Base-by-base conservation (phyloP, 1,140 invertebrate genomes). In the Hylaeus anthracinus region DNA sequence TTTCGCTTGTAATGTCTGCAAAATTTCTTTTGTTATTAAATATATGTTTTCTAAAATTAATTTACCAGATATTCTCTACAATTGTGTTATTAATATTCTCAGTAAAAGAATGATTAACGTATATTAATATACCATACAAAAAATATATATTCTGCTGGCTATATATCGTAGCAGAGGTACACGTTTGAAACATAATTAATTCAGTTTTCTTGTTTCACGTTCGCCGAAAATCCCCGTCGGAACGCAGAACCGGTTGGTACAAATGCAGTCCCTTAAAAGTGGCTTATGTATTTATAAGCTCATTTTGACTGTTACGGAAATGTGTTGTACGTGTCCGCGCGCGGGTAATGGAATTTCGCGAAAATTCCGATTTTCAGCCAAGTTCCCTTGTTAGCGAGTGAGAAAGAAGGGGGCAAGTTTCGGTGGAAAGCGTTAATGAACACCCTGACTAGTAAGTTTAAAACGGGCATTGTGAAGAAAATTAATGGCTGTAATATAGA, bases 351-450 rank as follows among this genome's bases (percentile, higher is more conserved):
- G 48, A 63, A 61, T 77, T 71, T 14, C 66, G 37, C 26, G 48
- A 26, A 63, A 72, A 80, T 74, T 45, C 43, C n/a, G 53, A 80
- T 80, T 67, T 63, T 74, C 64, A 39, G 71, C 55, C 56, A 74
- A 80, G 72, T 80, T 80, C 64, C 53, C 78, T 74, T 67, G 72
- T 80, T 73, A 79, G 53, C 61, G 41, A 12, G 1, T 14, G 51
- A 0, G 8, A 39, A 55, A 66, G 55, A 12, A 37, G 12, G 55
- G 51, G 53, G 8, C 26, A 48, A 26, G 45, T 14, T 45, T 39
- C 51, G 53, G 61, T 41, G 43, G 72, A 60, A 48, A 74, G 45
- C 78, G 55, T 80, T 80, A 80, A 80, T 80, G 71, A 80, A 80
- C 78, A 80, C n/a, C 72, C 51, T 43, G 72, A 39, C 41, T 26